These are phyloP conservation scores for Macropodus opercularis DNA, from an alignment of 2,797 vertebrate genomes.

Conservation along the genomic window DNA sequence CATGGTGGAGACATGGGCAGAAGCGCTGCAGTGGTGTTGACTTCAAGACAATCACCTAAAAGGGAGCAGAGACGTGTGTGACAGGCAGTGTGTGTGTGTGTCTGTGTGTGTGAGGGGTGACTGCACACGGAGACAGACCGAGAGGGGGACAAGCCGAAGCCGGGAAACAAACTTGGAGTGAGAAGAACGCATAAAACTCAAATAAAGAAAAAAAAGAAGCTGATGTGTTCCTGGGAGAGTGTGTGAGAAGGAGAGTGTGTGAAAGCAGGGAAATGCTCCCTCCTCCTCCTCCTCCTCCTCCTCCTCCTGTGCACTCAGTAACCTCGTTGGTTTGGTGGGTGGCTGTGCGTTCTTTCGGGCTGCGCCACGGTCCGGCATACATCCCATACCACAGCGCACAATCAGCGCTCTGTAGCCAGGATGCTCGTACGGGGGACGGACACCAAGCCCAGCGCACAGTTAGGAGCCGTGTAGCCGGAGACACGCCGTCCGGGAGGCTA, in stretches of 20 bases:
- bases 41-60: conserved; percentile 51
- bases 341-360: conserved; percentile 59
- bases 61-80: conserved; percentile 21
- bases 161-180: conserved; percentile 19
- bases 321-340: conserved; percentile 68
- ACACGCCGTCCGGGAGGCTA: background rate
- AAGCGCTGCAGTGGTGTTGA: conserved; percentile 27
- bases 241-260: conserved; percentile 58
- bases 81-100: too few relatives aligned
- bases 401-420: conserved; percentile 66
- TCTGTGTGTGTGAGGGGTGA: conserved; percentile 8
- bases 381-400: conserved; percentile 73
- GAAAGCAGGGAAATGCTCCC: conserved; percentile 57
- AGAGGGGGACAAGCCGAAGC: background rate
- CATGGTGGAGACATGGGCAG: conserved; percentile 35
- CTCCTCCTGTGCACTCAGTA: conserved; percentile 67
- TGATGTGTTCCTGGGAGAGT: conserved; percentile 47
- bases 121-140: conserved; percentile 1
- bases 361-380: conserved; percentile 58
- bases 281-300: conserved; percentile 22
- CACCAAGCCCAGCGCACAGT: conserved; percentile 33
- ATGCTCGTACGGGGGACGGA: conserved; percentile 46
- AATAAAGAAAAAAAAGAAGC: conserved; percentile 36
- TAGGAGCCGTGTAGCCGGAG: conserved; percentile 11
- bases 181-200: conserved; percentile 22